These are phyloP conservation scores for Gymnoscopelus braueri DNA, from an alignment of 2,797 vertebrate genomes.

Conservation along the genomic window DNA sequence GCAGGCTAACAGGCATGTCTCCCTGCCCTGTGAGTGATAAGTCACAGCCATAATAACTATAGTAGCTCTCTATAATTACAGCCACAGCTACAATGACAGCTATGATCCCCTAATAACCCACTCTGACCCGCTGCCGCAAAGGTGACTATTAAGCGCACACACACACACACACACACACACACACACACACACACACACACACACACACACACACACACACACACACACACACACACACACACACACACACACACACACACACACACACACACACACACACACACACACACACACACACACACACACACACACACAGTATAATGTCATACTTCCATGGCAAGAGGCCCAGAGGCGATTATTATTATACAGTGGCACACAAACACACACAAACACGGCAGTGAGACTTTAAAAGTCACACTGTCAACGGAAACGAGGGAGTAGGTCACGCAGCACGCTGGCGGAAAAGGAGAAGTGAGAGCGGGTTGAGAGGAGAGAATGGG, in stretches of 20 bases:
- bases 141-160: conserved; percentile 56
- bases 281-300: too few species aligned
- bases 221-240: conserved; percentile 27
- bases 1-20: conserved; percentile 71
- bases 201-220: conserved; percentile 46
- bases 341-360: too few species aligned
- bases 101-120: conserved; percentile 73
- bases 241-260: conserved; percentile 46
- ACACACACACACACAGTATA: conserved; percentile 6
- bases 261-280: conserved; percentile 32
- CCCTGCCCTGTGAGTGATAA: conserved; percentile 65
- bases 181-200: conserved; percentile 46
- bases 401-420: too few species aligned
- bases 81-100: conserved; percentile 58
- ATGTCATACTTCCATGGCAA: conserved; percentile 23
- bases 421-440: conserved; percentile 14
- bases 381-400: too few species aligned
- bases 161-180: conserved; percentile 20
- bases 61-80: conserved; percentile 73
- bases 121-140: conserved; percentile 56
- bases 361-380: too few species aligned
- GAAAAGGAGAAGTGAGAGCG: conserved; percentile 62
- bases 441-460: neutral
- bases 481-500: conserved; percentile 55
- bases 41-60: conserved; percentile 76